A percentile compares a stretch with the other conserved stretches of the same genome.
Evolutionary conservation across 2,113 vertebrate species (phyloP).

Genomic region (Halichoeres trimaculatus): DNA sequence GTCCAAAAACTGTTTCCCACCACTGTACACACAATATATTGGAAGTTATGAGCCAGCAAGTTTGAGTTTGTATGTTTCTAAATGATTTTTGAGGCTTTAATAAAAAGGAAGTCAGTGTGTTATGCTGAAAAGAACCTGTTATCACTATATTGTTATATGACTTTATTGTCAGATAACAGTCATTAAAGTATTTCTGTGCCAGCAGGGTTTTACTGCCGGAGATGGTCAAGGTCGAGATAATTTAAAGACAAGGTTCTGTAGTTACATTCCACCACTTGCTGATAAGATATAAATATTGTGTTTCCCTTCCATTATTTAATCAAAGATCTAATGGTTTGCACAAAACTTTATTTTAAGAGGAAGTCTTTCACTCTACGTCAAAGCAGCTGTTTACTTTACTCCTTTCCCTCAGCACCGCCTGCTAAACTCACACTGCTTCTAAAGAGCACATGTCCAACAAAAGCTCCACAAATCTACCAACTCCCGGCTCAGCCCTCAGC

Average conservation of each 20-base stretch:
- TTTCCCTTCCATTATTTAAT: background rate
- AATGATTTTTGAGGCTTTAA: too few relatives aligned
- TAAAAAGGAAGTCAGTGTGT: background rate
- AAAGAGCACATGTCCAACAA: conserved; percentile 56
- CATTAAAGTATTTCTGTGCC: background rate
- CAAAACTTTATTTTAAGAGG: conserved; percentile 7
- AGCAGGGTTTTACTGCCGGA: background rate
- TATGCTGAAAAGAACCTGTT: background rate
- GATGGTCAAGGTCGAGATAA: background rate
- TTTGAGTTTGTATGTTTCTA: too few relatives aligned
- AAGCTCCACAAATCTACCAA: conserved; percentile 6
- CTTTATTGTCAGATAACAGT: background rate
- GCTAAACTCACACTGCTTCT: conserved; percentile 19
- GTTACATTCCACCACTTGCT: background rate
- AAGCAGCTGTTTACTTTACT: conserved; percentile 34
- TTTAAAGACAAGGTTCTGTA: too few relatives aligned
- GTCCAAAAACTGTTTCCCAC: too few relatives aligned
- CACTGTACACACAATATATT: too few relatives aligned
- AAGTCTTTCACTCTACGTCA: conserved; percentile 40
- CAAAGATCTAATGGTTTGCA: background rate
- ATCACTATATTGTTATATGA: background rate
- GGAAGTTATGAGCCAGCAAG: too few relatives aligned
- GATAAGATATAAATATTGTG: too few relatives aligned
- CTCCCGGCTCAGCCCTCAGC: background rate
- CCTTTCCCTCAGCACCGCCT: conserved; percentile 8